Conservation (phyloP, 2,888 invertebrate genomes). For the Trachelus iudaicus region DNA sequence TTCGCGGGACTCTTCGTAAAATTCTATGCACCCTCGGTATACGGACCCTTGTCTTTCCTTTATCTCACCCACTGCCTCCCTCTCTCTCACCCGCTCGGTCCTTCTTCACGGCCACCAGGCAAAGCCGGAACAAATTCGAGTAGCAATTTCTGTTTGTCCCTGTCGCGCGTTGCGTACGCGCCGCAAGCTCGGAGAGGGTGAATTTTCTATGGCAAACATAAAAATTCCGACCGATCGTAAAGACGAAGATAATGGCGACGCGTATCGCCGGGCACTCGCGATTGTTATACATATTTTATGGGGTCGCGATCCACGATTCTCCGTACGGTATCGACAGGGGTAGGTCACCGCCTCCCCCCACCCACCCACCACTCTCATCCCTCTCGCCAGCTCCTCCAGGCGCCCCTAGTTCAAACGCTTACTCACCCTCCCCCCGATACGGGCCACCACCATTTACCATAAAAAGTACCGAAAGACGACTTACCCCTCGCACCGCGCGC, state of each 20-base stretch:
- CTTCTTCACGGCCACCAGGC: not conserved
- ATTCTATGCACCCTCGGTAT: constrained; percentile 40
- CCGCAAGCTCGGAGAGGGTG: too few relatives aligned
- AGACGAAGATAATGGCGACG: constrained; percentile 25
- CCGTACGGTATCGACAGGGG: constrained; percentile 37
- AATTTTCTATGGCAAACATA: constrained; percentile 40
- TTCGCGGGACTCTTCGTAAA: constrained; percentile 28
- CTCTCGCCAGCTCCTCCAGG: not conserved
- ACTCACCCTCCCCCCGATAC: constrained; percentile 33
- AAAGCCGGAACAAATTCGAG: constrained; percentile 48
- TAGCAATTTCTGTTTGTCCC: constrained; percentile 46
- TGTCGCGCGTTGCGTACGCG: constrained; percentile 10
- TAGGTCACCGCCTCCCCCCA: constrained; percentile 22
- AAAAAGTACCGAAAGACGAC: constrained; percentile 39
- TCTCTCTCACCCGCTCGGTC: constrained; percentile 21
- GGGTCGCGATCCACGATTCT: constrained; percentile 13
- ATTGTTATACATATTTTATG: constrained; percentile 56
- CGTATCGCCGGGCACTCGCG: constrained; percentile 45
- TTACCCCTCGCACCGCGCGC: constrained; percentile 33
- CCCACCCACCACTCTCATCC: not conserved
- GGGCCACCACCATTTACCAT: constrained; percentile 25
- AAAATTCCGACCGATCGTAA: constrained; percentile 54
- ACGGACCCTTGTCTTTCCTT: constrained; percentile 27
- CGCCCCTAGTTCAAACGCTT: constrained; percentile 30
- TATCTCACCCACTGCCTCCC: constrained; percentile 17